Base-by-base conservation (phyloP, 1,140 invertebrate species). In the Ganaspis sp. region DNA sequence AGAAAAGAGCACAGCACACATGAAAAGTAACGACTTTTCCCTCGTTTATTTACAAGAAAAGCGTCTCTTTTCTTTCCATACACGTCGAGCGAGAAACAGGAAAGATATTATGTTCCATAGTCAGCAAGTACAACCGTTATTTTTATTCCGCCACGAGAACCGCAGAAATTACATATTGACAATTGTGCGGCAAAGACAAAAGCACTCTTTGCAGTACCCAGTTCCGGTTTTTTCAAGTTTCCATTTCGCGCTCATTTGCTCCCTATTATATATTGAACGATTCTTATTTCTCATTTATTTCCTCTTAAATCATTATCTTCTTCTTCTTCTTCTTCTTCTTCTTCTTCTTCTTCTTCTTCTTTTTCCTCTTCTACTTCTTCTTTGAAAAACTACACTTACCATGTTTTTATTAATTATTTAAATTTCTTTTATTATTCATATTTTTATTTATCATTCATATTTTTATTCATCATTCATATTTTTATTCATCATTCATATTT, bases 171-270 rank as follows among this genome's bases (percentile, higher is more conserved):
- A 45, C 42, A 45, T 45, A 45, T 45, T 45, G 42, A 45, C 42
- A 45, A 15, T 45, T 45, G 42, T 15, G 12, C 12, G 42, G 42
- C 42, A 45, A 45, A 45, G 42, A 45, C 42, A 45, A 45, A 45
- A 45, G 42, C 42, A 45, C 11, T 45, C 42, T 45, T 45, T 45
- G 11, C 42, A 12, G 15, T 45, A 12, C 42, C n/a, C 15, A 45
- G 42, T 45, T 45, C 42, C 42, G 42, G 42, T 45, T 45, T 45
- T 45, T 45, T 45, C 42, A 45, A 45, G 11, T 45, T 45, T 45
- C n/a, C 42, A 45, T 45, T 45, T 45, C 42, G 11, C 42, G 42
- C 42, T 45, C 42, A 45, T 45, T 45, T 45, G 42, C 11, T 15
- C 42, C 4, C 42, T 45, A 45, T 45, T 45, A 15, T 45, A 40